Evolutionary conservation across 2,797 vertebrate species (phyloP).

Genomic region (Muraenolepis orangiensis): DNA sequence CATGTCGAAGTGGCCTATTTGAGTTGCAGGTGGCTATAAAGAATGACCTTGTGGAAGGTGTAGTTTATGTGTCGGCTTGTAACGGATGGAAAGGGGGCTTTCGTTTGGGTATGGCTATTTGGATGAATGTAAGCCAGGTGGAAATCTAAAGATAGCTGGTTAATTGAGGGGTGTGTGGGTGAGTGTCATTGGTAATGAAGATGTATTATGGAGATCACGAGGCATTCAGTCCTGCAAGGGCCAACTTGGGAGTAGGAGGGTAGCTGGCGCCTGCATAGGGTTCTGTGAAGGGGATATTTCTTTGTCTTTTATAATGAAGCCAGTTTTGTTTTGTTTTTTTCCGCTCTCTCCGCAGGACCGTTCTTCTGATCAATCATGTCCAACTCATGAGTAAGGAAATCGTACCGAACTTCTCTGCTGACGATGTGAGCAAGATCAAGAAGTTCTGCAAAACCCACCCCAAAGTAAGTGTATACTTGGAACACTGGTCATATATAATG

Average conservation of each 20-base stretch:
- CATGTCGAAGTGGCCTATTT: neutral
- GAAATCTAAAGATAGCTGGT: neutral
- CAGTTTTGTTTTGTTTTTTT: neutral
- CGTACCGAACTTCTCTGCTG: constrained; percentile 66
- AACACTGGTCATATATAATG: no score
- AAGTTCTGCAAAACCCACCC: constrained; percentile 79
- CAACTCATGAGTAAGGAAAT: constrained; percentile 79
- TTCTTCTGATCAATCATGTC: constrained; percentile 67
- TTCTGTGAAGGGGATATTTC: neutral
- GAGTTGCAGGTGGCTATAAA: neutral
- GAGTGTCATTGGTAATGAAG: neutral
- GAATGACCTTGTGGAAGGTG: neutral
- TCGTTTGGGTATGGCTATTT: neutral
- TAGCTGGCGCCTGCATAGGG: neutral
- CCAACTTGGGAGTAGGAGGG: neutral
- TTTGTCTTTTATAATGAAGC: neutral
- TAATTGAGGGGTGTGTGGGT: neutral
- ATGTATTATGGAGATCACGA: neutral
- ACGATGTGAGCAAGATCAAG: constrained; percentile 78
- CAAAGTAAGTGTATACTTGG: constrained; percentile 62
- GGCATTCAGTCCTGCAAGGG: neutral
- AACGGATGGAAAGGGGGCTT: neutral
- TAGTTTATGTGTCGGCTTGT: neutral
- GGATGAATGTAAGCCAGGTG: neutral
- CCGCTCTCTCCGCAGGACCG: constrained; percentile 43